Evolutionary conservation across 1,140 invertebrate genomes (phyloP), one percentile per base, ranked within the genome.

Genomic region (Eueides isabella): DNA sequence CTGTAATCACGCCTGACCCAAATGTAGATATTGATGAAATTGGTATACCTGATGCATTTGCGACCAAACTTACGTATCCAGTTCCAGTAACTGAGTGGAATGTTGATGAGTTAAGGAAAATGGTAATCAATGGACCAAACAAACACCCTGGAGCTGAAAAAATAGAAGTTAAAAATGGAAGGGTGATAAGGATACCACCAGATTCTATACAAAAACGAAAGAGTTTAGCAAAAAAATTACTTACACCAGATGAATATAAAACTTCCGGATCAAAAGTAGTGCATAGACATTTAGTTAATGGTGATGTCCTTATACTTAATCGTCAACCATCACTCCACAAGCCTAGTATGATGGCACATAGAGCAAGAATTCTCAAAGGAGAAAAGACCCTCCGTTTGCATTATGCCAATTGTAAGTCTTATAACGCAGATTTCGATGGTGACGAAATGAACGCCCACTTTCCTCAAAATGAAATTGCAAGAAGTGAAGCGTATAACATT

Each of bases 401-500:
- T 94, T 99, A 99, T 92, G 98, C 99, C 1, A 99, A 99, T 90
- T 99, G 99, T 89, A 99, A 99, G 92, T 97, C 98, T 0, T 99
- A 99, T 92, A 99, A 99, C 94, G 98, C 99, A 77, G 99, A 99
- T 95, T 99, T 99, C 94, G 99, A 99, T 93, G 99, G 99, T 67
- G 99, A 99, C 92, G 99, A 99, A 95, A 99, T 99, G 98, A 99
- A 99, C 92, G 97, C 97, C 0, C 99, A 99, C 94, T 99, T 99
- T 87, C 97, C 98, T 0, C 99, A 99, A 93, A 98, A 97, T 92
- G 97, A 99, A 94, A 89, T 99, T 1, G 97, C 96, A 0, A 95
- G 98, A 74, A 96, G 97, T 80, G 99, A 99, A 94, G 98, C 96
- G 5, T 96, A 97, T 72, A 95, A 96, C 80, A 95, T 99, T 88